Conservation (phyloP, 2,113 vertebrate species). For the Aspidoscelis tigris region DNA sequence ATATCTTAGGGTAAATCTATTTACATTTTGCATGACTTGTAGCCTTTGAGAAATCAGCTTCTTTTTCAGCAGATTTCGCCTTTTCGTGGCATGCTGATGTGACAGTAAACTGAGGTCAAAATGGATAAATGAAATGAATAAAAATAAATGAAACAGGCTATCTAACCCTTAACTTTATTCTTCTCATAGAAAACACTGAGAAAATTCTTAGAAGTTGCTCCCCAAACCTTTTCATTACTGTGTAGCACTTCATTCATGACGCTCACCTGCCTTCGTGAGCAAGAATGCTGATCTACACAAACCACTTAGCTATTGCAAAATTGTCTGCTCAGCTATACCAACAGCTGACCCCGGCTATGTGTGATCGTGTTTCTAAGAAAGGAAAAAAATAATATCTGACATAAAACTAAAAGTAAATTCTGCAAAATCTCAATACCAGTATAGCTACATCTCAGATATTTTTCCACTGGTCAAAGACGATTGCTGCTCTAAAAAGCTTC, state of each 20-base stretch:
- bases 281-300: constrained; percentile 32
- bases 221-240: constrained; percentile 28
- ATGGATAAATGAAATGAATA: constrained; percentile 11
- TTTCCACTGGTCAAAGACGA: too few relatives aligned
- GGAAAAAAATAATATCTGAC: neutral
- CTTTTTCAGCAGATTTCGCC: neutral
- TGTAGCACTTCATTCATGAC: constrained; percentile 45
- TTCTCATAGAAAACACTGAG: constrained; percentile 17
- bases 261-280: constrained; percentile 48
- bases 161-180: neutral
- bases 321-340: constrained; percentile 43
- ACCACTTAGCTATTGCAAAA: constrained; percentile 42
- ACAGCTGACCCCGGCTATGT: neutral
- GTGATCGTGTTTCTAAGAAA: neutral
- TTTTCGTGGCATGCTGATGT: constrained; percentile 19
- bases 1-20: constrained; percentile 30
- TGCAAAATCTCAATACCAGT: neutral
- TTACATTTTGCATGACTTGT: neutral
- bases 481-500: neutral
- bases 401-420: neutral
- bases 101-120: constrained; percentile 13
- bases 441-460: too few relatives aligned
- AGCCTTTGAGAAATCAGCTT: neutral
- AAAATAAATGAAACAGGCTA: constrained; percentile 38
- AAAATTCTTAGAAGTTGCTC: constrained; percentile 11